A percentile compares a stretch with the other conserved stretches of the same genome.
Conservation (phyloP, 2,888 invertebrate genomes). For the Agrochola macilenta region DNA sequence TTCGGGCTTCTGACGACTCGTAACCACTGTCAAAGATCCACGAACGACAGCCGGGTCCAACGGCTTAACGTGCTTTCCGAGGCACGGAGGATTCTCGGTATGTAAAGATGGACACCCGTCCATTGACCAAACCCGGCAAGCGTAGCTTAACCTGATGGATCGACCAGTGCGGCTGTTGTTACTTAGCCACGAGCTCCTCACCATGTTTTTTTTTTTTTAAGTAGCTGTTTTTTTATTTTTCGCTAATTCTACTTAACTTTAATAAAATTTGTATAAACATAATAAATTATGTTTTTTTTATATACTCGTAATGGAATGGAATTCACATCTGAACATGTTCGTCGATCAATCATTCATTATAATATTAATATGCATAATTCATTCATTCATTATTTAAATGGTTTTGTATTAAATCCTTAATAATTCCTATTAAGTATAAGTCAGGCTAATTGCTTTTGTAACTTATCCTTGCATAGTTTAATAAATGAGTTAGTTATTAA, state of each 20-base stretch:
- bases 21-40: too few relatives aligned
- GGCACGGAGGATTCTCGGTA: too few relatives aligned
- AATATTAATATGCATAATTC: constrained; percentile 19
- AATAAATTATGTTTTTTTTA: neutral
- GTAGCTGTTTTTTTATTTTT: too few relatives aligned
- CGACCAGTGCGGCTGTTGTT: too few relatives aligned
- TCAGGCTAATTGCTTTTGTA: constrained; percentile 35
- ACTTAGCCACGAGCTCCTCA: too few relatives aligned
- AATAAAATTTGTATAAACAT: neutral
- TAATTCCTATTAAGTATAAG: constrained; percentile 1
- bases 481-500: constrained; percentile 15
- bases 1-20: too few relatives aligned
- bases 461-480: constrained; percentile 32
- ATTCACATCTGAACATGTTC: constrained; percentile 3
- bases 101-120: too few relatives aligned
- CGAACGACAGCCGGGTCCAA: too few relatives aligned
- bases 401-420: constrained; percentile 9
- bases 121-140: too few relatives aligned
- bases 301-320: neutral
- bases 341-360: constrained; percentile 31
- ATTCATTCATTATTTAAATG: constrained; percentile 34
- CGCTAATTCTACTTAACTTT: neutral
- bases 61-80: too few relatives aligned
- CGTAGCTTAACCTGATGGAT: too few relatives aligned
- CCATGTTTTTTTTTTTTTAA: too few relatives aligned